phyloP scores from a whole-genome alignment of 2,113 vertebrate species.

The Clarias batrachus region DNA sequence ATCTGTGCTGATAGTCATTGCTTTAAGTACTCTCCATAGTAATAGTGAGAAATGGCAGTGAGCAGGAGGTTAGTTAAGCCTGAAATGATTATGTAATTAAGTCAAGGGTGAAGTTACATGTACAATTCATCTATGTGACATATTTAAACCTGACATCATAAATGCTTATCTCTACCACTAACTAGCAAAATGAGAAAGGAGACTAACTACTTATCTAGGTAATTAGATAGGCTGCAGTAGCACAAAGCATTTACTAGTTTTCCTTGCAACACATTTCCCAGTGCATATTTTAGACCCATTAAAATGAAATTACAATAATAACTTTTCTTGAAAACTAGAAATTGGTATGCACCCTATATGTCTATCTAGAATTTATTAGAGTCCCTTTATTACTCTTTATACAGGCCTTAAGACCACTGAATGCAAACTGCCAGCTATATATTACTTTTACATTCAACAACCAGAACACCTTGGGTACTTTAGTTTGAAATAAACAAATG shows the following conservation, averaged over 20 bases:
- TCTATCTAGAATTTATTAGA: not conserved
- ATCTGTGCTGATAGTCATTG: not conserved
- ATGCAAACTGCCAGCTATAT: slow-evolving; percentile 42
- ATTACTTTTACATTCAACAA: not conserved
- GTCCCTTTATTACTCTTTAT: slow-evolving; percentile 33
- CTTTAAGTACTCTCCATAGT: not conserved
- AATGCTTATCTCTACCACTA: not conserved
- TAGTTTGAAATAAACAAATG: not conserved
- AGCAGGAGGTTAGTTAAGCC: not conserved
- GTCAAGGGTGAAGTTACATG: not conserved
- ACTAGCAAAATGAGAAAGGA: not conserved
- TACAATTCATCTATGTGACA: not conserved
- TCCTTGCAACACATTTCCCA: not conserved
- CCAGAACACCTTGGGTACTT: not conserved
- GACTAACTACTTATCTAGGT: not conserved
- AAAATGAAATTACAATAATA: not conserved
- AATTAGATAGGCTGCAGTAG: not conserved
- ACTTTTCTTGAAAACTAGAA: not conserved
- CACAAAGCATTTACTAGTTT: not conserved
- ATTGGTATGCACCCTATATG: not conserved
- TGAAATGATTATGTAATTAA: not conserved
- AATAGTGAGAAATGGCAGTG: not conserved
- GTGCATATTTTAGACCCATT: not conserved
- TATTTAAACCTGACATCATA: not conserved
- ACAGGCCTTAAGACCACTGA: slow-evolving; percentile 53